Evolutionary conservation across 2,888 invertebrate genomes (phyloP).

Genomic region (Brenthis ino): DNA sequence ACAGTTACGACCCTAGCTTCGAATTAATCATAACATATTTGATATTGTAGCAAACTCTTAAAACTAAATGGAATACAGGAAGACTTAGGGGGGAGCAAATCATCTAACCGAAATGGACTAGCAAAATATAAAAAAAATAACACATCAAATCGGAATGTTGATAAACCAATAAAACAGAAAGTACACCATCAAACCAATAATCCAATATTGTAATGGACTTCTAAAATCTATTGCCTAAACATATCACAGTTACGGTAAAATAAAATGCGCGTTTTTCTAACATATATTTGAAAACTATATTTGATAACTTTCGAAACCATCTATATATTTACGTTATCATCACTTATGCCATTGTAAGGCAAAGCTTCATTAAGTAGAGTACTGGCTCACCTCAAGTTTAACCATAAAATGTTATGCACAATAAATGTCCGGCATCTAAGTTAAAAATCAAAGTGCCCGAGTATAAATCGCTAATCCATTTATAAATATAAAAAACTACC

Average conservation of each 20-base stretch:
- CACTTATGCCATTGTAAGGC: too few relatives aligned
- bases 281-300: background rate
- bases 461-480: conserved; percentile 2
- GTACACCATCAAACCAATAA: conserved; percentile 13
- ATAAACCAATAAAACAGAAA: conserved; percentile 21
- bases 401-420: conserved; percentile 4
- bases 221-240: conserved; percentile 59
- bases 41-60: conserved; percentile 18
- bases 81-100: conserved; percentile 29
- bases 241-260: conserved; percentile 76
- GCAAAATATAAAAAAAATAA: conserved; percentile 9
- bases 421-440: conserved; percentile 1
- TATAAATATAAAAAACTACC: conserved; percentile 26
- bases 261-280: conserved; percentile 59
- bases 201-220: conserved; percentile 35
- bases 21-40: conserved; percentile 13
- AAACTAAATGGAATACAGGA: conserved; percentile 30
- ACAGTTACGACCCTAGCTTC: conserved; percentile 1
- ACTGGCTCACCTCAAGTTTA: background rate
- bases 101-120: conserved; percentile 8
- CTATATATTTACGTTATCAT: background rate
- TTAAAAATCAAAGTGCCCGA: background rate
- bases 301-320: background rate
- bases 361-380: too few relatives aligned
- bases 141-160: conserved; percentile 32